phyloP scores from a whole-genome alignment of 2,113 vertebrate species.

The Henicopernis longicauda region DNA sequence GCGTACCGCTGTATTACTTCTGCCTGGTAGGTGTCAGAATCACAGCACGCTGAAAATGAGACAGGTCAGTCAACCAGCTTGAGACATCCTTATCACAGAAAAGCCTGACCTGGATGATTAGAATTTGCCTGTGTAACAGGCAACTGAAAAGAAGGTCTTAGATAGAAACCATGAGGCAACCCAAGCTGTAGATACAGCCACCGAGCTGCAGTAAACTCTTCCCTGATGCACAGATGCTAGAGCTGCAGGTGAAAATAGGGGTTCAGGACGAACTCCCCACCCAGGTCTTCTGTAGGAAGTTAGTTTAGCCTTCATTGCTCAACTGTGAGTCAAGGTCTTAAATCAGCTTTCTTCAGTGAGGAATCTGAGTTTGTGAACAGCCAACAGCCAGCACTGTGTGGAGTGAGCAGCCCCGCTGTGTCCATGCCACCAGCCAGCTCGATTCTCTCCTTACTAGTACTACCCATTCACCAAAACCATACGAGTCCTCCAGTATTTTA shows the following conservation, averaged over 20 bases:
- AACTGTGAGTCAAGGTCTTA: background rate
- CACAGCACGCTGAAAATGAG: background rate
- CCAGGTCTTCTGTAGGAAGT: background rate
- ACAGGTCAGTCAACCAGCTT: background rate
- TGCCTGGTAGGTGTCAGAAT: background rate
- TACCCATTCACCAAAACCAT: background rate
- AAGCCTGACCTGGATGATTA: background rate
- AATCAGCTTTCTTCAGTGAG: background rate
- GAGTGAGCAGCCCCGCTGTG: background rate
- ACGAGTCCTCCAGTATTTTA: background rate
- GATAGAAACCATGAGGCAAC: background rate
- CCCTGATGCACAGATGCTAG: background rate
- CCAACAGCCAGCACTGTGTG: fast-evolving
- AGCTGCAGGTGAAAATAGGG: background rate
- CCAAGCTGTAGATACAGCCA: background rate
- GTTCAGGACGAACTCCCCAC: background rate
- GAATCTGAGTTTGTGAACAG: background rate
- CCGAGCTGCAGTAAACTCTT: background rate
- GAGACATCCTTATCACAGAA: background rate
- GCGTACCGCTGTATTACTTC: background rate
- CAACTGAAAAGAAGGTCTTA: background rate
- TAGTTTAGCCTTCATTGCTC: background rate
- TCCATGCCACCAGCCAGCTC: background rate
- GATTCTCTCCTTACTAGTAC: background rate
- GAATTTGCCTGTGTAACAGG: background rate